These are phyloP conservation scores for Bembecia ichneumoniformis DNA, from an alignment of 2,888 invertebrate species.

Conservation along the genomic window DNA sequence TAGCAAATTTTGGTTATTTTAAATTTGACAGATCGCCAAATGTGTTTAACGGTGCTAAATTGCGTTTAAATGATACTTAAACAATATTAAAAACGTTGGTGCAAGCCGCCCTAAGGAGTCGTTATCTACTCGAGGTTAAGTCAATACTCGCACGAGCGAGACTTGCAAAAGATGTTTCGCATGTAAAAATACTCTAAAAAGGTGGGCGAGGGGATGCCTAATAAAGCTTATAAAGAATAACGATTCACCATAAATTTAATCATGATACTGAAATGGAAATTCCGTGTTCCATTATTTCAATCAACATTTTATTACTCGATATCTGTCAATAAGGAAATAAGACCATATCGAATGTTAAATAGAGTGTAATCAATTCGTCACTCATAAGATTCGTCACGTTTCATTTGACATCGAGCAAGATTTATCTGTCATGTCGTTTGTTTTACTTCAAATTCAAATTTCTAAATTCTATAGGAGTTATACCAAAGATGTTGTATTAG, in stretches of 20 bases:
- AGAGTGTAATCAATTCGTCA: conserved; percentile 19
- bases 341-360: conserved; percentile 4
- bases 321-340: conserved; percentile 13
- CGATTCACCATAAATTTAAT: conserved; percentile 19
- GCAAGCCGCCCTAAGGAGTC: too few species aligned
- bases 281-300: conserved; percentile 24
- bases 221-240: conserved; percentile 19
- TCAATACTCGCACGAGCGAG: too few species aligned
- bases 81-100: too few species aligned
- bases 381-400: conserved; percentile 10
- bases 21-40: too few species aligned
- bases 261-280: conserved; percentile 21
- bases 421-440: conserved; percentile 2
- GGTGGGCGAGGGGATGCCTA: not conserved
- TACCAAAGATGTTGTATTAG: too few species aligned
- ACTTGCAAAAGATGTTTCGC: not conserved
- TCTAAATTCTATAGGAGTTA: too few species aligned
- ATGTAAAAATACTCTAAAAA: not conserved
- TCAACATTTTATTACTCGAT: conserved; percentile 23
- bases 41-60: too few species aligned
- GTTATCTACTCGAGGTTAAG: too few species aligned
- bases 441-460: not conserved
- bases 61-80: too few species aligned
- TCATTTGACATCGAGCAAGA: conserved; percentile 8
- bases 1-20: too few species aligned